Percentiles rank a stretch among this genome's conserved stretches.
Evolutionary conservation across 2,888 invertebrate species (phyloP).

Genomic region (Metacarcinus magister): DNA sequence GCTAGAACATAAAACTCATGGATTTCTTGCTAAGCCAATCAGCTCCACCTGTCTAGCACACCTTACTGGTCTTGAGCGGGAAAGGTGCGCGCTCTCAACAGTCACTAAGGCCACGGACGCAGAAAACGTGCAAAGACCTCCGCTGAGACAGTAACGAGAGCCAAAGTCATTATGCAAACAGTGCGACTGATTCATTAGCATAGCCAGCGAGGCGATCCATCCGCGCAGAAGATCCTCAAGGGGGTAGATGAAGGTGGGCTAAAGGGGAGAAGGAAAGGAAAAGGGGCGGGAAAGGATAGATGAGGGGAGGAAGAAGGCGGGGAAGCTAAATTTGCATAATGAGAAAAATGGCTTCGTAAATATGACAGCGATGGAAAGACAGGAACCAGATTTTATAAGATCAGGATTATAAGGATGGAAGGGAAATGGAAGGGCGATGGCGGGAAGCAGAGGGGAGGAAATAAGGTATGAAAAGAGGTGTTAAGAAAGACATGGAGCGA

Average conservation of each 20-base stretch:
- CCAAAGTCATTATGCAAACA: not conserved
- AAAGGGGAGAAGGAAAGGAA: not conserved
- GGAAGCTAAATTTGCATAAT: conserved; percentile 54
- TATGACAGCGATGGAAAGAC: conserved; percentile 57
- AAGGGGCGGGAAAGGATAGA: not conserved
- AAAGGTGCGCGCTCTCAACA: not conserved
- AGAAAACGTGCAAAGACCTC: not conserved
- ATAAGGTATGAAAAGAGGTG: not conserved
- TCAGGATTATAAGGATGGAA: not conserved
- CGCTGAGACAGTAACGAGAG: not conserved
- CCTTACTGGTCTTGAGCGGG: not conserved
- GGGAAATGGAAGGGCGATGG: not conserved
- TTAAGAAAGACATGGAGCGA: not conserved
- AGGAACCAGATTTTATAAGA: conserved; percentile 49
- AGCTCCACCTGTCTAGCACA: not conserved
- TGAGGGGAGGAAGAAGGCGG: not conserved
- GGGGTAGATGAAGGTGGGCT: not conserved
- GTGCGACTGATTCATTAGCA: conserved; percentile 29
- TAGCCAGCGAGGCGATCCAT: conserved; percentile 18
- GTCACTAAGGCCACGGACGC: not conserved
- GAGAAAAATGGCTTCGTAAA: conserved; percentile 54
- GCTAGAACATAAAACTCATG: not conserved
- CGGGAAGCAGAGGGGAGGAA: not conserved
- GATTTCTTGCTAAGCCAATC: not conserved
- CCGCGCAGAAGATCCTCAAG: conserved; percentile 9